Base-by-base conservation (phyloP, 2,888 invertebrate genomes). In the Drosophila mettleri region DNA sequence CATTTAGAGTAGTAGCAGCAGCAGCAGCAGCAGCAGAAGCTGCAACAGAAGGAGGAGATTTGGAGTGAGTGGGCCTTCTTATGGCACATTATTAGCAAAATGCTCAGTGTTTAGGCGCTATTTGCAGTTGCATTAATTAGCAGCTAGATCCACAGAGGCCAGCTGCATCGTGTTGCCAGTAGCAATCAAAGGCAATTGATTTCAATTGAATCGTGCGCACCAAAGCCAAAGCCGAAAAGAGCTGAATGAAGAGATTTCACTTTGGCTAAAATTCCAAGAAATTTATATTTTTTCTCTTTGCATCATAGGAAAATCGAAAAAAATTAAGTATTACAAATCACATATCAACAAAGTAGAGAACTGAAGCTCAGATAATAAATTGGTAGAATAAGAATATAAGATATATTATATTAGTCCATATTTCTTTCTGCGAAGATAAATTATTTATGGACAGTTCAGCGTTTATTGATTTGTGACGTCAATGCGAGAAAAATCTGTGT, bases 111-210 rank as follows among this genome's bases (percentile, higher is more conserved):
- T 77, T 77, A 69, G 80, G 64, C 63, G 71, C 74, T 79, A 83
- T 74, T 66, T 66, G 80, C 70, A 75, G 68, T 78, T 69, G 87
- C 69, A 71, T 88, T 80, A 88, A 88, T 84, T 83, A 88, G 67
- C 80, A 73, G 68, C 58, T 62, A 51, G 36, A 52, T 34, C 39
- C 43, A 41, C 39, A 45, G 38, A 54, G 51, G 51, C 41, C 82
- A 74, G 69, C 68, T 86, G 64, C 60, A 27, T 67, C 57, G 65
- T 69, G 70, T 63, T 78, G 82, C 68, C 69, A 54, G 66, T 73
- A 64, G 66, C 66, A 83, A 87, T 83, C 88, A 87, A 77, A 65
- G 55, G 46, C 86, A 88, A 87, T 83, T 83, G 80, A 69, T 70
- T 71, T 62, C 39, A 82, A 82, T 82, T 76, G 79, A 79, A 79